These are phyloP conservation scores for honey bee (Apis mellifera) DNA, from an alignment of 1,140 invertebrate genomes.

Conservation along the genomic window DNA sequence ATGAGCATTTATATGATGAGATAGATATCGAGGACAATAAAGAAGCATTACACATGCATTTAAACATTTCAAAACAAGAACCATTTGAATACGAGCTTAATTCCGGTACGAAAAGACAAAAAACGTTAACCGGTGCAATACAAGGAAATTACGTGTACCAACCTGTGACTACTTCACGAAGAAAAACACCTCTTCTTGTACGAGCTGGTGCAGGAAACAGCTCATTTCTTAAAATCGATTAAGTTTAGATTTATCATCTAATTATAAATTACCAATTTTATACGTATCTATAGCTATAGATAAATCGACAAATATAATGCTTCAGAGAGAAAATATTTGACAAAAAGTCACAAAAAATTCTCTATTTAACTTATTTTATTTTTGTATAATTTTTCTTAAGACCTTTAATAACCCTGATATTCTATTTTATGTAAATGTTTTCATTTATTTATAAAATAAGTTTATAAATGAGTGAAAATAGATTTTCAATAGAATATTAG, in stretches of 20 bases:
- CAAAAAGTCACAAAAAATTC: background rate
- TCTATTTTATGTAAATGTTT: background rate
- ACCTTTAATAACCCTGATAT: background rate
- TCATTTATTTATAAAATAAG: background rate
- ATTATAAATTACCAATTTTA: conserved; percentile 36
- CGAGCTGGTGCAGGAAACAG: conserved; percentile 66
- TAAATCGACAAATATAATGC: background rate
- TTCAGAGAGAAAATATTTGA: conserved; percentile 5
- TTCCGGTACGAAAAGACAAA: conserved; percentile 74
- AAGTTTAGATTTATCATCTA: conserved; percentile 14
- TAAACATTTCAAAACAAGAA: conserved; percentile 74
- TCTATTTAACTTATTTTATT: background rate
- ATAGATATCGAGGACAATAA: conserved; percentile 82
- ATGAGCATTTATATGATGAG: conserved; percentile 81
- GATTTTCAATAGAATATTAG: background rate
- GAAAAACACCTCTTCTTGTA: conserved; percentile 75
- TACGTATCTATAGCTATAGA: conserved; percentile 1
- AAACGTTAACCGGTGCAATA: conserved; percentile 73
- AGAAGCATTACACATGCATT: conserved; percentile 76
- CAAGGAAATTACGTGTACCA: conserved; percentile 80
- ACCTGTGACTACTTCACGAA: conserved; percentile 72
- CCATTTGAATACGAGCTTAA: conserved; percentile 73
- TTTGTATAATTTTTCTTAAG: background rate
- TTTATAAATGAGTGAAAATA: background rate
- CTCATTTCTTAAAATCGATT: conserved; percentile 77